phyloP scores from a whole-genome alignment of 1,140 invertebrate genomes.

The Gryon sp. region DNA sequence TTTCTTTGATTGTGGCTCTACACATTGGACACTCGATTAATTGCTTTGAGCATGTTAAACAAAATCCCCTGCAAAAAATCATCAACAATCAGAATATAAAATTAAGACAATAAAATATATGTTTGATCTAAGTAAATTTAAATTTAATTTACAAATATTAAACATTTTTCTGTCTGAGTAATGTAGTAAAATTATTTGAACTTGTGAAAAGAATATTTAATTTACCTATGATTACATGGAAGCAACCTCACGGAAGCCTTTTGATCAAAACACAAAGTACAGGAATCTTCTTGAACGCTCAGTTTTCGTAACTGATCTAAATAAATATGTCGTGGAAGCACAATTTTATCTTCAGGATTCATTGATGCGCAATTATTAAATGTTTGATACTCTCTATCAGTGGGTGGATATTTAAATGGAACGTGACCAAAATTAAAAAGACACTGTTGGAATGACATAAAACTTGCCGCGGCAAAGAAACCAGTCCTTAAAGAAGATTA shows the following conservation, averaged over 20 bases:
- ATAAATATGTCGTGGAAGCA: constrained; percentile 86
- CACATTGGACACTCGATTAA: constrained; percentile 94
- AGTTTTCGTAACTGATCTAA: constrained; percentile 86
- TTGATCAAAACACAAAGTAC: constrained; percentile 92
- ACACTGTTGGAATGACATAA: constrained; percentile 98
- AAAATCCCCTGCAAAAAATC: constrained; percentile 89
- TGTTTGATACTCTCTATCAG: constrained; percentile 82
- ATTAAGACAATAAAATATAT: too few relatives aligned
- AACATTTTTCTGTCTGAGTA: too few relatives aligned
- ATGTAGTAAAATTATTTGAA: too few relatives aligned
- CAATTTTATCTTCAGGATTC: constrained; percentile 85
- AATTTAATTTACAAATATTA: constrained; percentile 40
- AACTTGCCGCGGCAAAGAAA: constrained; percentile 96
- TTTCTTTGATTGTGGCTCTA: constrained; percentile 81
- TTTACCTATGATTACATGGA: constrained; percentile 90
- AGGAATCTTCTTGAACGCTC: constrained; percentile 91
- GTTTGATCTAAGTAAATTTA: too few relatives aligned
- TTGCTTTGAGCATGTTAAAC: constrained; percentile 87
- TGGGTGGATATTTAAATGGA: constrained; percentile 89
- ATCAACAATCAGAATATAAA: too few relatives aligned
- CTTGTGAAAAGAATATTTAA: constrained; percentile 30
- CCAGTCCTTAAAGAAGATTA: constrained; percentile 83
- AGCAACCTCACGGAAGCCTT: constrained; percentile 86
- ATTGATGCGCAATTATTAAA: constrained; percentile 90
- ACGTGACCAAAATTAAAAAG: constrained; percentile 94